Evolutionary conservation across 2,113 vertebrate genomes (phyloP).

Genomic region (Eulacestoma nigropectus): DNA sequence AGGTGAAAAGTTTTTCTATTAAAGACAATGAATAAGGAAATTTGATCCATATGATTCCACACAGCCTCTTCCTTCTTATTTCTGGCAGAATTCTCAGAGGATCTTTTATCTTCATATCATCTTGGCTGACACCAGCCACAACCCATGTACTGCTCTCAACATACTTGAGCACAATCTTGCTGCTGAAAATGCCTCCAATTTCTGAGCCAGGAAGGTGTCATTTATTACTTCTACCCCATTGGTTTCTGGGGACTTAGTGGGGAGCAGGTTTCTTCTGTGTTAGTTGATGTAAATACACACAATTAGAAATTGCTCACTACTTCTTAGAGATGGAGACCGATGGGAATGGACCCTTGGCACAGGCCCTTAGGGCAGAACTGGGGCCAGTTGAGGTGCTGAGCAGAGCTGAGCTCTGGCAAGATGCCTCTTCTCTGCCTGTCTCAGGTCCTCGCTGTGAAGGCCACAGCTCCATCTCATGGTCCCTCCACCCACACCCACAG

Average conservation of each 20-base stretch:
- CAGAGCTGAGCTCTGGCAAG: not conserved
- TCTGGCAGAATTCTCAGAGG: conserved; percentile 14
- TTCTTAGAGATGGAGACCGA: not conserved
- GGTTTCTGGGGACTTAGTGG: not conserved
- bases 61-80: conserved; percentile 26
- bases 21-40: conserved; percentile 24
- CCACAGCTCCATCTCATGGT: not conserved
- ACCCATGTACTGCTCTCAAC: not conserved
- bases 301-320: not conserved
- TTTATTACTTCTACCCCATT: not conserved
- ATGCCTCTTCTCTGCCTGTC: not conserved
- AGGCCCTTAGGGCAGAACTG: not conserved
- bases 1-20: conserved; percentile 18
- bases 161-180: not conserved
- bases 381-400: not conserved
- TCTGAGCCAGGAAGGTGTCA: not conserved
- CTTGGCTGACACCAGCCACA: not conserved
- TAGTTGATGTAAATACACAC: not conserved
- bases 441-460: rapidly evolving
- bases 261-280: not conserved
- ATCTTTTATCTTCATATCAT: conserved; percentile 2
- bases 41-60: conserved; percentile 30
- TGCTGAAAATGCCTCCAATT: not conserved
- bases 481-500: not conserved
- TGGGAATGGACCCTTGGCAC: not conserved